phyloP scores from a whole-genome alignment of 2,113 vertebrate genomes.

The Malurus elegans region DNA sequence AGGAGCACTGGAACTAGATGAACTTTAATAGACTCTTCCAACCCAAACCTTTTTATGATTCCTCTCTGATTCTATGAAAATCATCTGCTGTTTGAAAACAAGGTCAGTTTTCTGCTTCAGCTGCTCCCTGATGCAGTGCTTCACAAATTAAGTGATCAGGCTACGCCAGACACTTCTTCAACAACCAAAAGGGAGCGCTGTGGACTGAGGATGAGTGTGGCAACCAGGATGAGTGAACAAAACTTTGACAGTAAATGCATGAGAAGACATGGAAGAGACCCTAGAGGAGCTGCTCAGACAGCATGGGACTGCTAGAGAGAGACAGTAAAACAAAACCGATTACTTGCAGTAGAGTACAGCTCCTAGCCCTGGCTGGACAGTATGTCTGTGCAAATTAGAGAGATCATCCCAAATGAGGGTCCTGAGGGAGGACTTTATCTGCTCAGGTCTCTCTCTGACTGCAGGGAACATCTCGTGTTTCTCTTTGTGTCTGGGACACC shows the following conservation, averaged over 20 bases:
- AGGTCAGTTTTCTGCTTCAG: not conserved
- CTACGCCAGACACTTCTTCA: not conserved
- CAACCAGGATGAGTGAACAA: not conserved
- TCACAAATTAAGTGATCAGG: not conserved
- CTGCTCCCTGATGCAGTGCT: not conserved
- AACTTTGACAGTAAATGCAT: not conserved
- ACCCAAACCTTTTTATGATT: not conserved
- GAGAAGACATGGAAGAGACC: not conserved
- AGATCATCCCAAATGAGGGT: not conserved
- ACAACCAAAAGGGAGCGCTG: rapidly evolving
- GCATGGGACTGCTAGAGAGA: not conserved
- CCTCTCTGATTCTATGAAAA: not conserved
- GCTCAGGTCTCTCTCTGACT: not conserved
- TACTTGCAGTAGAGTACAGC: not conserved
- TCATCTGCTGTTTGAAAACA: not conserved
- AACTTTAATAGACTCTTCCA: not conserved
- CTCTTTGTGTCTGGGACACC: not conserved
- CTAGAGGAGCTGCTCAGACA: not conserved
- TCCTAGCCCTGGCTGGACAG: not conserved
- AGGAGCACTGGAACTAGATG: rapidly evolving
- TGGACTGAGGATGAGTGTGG: not conserved
- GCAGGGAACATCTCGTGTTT: not conserved
- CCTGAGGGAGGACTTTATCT: not conserved
- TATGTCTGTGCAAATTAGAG: not conserved
- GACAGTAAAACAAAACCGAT: not conserved